These are phyloP conservation scores for Drosophila sucinea DNA, from an alignment of 1,140 invertebrate genomes.

Conservation along the genomic window DNA sequence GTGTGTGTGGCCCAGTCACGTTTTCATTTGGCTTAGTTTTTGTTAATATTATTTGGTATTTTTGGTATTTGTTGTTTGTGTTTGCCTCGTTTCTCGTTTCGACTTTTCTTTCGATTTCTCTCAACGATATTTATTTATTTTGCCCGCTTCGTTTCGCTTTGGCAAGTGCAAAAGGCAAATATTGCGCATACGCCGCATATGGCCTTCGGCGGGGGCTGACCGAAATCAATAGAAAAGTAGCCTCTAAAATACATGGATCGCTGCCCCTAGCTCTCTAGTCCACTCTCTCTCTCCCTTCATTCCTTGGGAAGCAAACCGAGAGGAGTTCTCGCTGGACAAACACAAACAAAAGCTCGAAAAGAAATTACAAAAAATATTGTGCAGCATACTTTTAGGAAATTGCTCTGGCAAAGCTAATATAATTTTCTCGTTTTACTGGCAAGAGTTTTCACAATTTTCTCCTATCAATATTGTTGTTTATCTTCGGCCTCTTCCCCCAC, in stretches of 20 bases:
- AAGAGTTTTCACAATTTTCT: constrained; percentile 28
- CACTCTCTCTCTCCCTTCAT: not conserved
- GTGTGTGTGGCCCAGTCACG: constrained; percentile 54
- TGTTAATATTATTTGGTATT: constrained; percentile 55
- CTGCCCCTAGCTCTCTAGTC: not conserved
- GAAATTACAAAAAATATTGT: constrained; percentile 57
- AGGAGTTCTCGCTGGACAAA: constrained; percentile 21
- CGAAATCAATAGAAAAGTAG: constrained; percentile 55
- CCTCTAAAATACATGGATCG: constrained; percentile 40
- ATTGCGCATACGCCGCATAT: constrained; percentile 59
- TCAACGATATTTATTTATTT: constrained; percentile 55
- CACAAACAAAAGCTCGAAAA: constrained; percentile 27
- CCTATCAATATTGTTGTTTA: constrained; percentile 24
- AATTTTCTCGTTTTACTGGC: constrained; percentile 23
- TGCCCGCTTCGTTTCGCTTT: constrained; percentile 42
- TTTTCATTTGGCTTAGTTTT: constrained; percentile 67
- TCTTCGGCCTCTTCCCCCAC: not conserved
- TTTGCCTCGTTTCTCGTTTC: constrained; percentile 1
- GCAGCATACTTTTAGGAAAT: constrained; percentile 59
- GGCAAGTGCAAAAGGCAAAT: constrained; percentile 54
- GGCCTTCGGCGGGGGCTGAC: constrained; percentile 35
- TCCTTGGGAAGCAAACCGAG: not conserved
- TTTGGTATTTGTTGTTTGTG: constrained; percentile 41
- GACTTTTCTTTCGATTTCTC: constrained; percentile 19
- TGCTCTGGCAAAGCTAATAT: constrained; percentile 34